phyloP scores from a whole-genome alignment of 1,140 invertebrate species.

The Conopomorpha cramerella region DNA sequence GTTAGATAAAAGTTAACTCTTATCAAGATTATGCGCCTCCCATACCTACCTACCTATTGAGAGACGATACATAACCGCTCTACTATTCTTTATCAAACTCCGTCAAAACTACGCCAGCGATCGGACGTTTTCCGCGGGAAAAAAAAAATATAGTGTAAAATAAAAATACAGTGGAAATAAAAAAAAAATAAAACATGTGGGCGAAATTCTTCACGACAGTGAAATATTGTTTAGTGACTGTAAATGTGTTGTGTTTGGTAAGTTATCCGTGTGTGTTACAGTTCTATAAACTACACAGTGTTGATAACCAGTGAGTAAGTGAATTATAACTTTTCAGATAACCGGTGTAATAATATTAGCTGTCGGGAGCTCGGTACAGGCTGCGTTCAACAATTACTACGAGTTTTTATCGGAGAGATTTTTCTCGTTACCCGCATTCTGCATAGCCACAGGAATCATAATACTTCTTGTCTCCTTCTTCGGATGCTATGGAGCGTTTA shows the following conservation, averaged over 20 bases:
- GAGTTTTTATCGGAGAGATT: conserved; percentile 64
- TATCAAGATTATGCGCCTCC: neutral
- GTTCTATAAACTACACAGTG: conserved; percentile 8
- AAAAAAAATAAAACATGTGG: conserved; percentile 25
- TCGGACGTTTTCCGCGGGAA: too few species aligned
- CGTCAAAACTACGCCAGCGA: too few species aligned
- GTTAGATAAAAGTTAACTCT: too few species aligned
- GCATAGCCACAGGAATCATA: conserved; percentile 78
- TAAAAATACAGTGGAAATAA: neutral
- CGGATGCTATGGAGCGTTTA: conserved; percentile 85
- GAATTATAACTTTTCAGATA: conserved; percentile 58
- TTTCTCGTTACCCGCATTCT: conserved; percentile 70
- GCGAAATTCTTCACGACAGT: conserved; percentile 51
- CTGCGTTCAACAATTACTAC: conserved; percentile 69
- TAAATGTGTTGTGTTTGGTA: conserved; percentile 49
- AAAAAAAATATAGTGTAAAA: neutral
- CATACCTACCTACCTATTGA: too few species aligned
- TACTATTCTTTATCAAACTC: neutral
- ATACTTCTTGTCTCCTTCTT: conserved; percentile 84
- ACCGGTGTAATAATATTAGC: conserved; percentile 72
- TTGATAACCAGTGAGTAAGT: conserved; percentile 1
- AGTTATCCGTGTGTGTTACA: conserved; percentile 10
- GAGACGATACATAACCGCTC: neutral
- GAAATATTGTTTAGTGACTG: conserved; percentile 39
- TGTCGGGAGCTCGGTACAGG: conserved; percentile 68